Conservation (phyloP, 2,888 invertebrate species). For the Drosophila kanekoi region DNA sequence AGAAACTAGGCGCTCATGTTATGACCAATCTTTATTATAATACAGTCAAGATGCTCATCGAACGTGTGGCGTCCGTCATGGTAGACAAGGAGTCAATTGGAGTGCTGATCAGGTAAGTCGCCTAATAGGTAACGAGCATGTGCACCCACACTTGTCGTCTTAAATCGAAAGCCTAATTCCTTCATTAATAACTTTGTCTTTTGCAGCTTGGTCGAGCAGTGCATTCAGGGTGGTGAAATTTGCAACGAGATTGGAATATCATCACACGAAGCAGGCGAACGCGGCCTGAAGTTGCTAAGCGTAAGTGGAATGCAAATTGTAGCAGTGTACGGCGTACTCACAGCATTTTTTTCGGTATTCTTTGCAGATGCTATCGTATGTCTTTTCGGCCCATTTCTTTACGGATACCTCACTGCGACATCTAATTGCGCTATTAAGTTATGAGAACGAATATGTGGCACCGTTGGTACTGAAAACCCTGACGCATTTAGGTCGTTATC, state of each 20-base stretch:
- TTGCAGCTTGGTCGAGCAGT: conserved; percentile 87
- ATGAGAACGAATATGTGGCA: conserved; percentile 92
- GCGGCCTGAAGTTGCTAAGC: conserved; percentile 94
- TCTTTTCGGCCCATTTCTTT: conserved; percentile 96
- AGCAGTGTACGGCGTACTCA: background rate
- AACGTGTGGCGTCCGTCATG: conserved; percentile 98
- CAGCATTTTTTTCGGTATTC: background rate
- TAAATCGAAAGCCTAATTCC: background rate
- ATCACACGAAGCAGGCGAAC: conserved; percentile 92
- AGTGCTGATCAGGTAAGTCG: conserved; percentile 87
- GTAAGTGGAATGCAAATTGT: conserved; percentile 83
- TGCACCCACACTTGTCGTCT: background rate
- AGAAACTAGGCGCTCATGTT: conserved; percentile 96
- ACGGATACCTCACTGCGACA: conserved; percentile 93
- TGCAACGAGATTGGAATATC: conserved; percentile 92
- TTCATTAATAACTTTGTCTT: background rate
- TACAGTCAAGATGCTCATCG: conserved; percentile 97
- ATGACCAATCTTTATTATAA: conserved; percentile 98
- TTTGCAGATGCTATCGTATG: conserved; percentile 89
- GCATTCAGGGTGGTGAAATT: conserved; percentile 89
- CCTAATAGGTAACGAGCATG: background rate
- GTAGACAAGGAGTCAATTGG: conserved; percentile 95
- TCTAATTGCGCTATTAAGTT: conserved; percentile 89
- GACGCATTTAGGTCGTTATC: conserved; percentile 94
- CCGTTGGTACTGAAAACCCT: conserved; percentile 93